Conservation (phyloP, 2,797 vertebrate species). For the Oryzias sinensis region DNA sequence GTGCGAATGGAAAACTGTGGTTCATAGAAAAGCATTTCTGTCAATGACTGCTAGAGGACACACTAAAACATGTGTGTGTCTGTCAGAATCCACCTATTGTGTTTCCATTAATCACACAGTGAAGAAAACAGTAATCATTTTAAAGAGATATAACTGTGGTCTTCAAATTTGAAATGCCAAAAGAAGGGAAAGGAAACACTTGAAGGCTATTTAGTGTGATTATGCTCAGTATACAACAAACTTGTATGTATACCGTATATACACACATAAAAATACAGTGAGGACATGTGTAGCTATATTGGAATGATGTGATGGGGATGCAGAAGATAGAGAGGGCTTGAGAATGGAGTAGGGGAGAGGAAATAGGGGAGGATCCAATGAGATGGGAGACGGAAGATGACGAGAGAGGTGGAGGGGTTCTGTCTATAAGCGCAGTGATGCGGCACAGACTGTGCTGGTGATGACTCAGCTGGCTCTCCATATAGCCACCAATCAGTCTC, state of each 20-base stretch:
- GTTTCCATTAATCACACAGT: conserved; percentile 45
- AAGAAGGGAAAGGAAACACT: too few relatives aligned
- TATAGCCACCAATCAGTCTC: conserved; percentile 79
- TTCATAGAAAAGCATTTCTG: conserved; percentile 50
- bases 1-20: conserved; percentile 54
- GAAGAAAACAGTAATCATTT: too few relatives aligned
- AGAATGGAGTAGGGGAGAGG: conserved; percentile 38
- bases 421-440: conserved; percentile 81
- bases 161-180: too few relatives aligned
- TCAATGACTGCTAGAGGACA: conserved; percentile 52
- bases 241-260: too few relatives aligned
- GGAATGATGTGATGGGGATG: conserved; percentile 20
- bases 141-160: too few relatives aligned
- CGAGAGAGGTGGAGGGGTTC: conserved; percentile 65
- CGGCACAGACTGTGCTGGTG: conserved; percentile 80
- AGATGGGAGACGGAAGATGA: conserved; percentile 55
- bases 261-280: too few relatives aligned
- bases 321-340: conserved; percentile 23
- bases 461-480: conserved; percentile 82
- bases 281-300: too few relatives aligned
- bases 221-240: too few relatives aligned
- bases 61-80: conserved; percentile 61
- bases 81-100: conserved; percentile 64
- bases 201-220: too few relatives aligned
- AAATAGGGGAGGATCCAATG: conserved; percentile 60